Conservation (phyloP, 2,797 vertebrate species). For the Thamnophis elegans region DNA sequence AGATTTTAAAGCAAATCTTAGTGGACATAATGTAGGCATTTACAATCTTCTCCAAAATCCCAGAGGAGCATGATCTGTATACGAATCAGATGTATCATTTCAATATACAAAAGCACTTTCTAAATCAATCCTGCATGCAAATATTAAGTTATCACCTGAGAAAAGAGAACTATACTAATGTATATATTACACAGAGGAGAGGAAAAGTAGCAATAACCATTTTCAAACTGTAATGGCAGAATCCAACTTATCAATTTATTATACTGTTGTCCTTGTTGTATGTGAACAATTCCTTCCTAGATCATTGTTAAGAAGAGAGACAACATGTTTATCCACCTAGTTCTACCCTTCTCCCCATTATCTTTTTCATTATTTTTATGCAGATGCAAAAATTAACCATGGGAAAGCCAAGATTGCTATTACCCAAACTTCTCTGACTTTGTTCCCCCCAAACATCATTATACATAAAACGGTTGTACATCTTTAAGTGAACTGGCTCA, state of each 20-base stretch:
- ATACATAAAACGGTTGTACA: neutral
- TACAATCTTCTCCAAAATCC: neutral
- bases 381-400: neutral
- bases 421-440: neutral
- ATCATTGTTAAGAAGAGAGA: neutral
- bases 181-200: neutral
- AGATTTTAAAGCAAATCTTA: conserved; percentile 8
- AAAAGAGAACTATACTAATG: neutral
- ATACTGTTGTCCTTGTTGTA: neutral
- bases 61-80: neutral
- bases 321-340: neutral
- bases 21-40: neutral
- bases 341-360: neutral
- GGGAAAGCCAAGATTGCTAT: neutral
- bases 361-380: neutral
- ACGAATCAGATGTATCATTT: neutral
- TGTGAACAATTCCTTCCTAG: neutral
- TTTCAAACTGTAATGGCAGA: neutral
- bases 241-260: neutral
- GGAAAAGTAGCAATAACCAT: neutral
- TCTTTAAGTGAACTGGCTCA: neutral
- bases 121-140: neutral
- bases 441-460: neutral
- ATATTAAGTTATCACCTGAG: neutral
- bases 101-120: neutral